phyloP scores from a whole-genome alignment of 2,113 vertebrate species.

The Diphyllodes magnificus region DNA sequence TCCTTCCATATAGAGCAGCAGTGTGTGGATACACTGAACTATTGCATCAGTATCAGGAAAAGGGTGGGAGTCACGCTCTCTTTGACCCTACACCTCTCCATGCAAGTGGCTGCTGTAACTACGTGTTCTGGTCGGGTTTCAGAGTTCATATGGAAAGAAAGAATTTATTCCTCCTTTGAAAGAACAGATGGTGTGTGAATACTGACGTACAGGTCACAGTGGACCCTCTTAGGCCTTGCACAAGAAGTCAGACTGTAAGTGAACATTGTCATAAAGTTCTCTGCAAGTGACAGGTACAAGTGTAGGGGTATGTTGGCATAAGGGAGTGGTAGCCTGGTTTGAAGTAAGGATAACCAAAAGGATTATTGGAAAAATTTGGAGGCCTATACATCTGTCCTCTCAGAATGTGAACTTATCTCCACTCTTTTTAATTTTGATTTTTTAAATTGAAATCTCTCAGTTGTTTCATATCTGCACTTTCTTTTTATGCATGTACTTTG shows the following conservation, averaged over 20 bases:
- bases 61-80: accelerated
- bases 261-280: background rate
- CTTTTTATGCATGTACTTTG: background rate
- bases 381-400: background rate
- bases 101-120: background rate
- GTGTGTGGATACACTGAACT: background rate
- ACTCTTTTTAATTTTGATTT: background rate
- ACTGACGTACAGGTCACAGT: background rate
- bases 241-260: background rate
- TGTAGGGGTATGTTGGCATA: background rate
- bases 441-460: background rate
- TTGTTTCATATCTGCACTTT: background rate
- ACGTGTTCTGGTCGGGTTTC: background rate
- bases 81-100: background rate
- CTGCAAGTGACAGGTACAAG: background rate
- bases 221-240: background rate
- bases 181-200: background rate
- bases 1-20: background rate
- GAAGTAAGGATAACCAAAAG: background rate
- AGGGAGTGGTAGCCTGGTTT: background rate
- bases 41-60: background rate
- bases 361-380: background rate
- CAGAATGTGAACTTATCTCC: background rate
- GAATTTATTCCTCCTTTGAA: background rate
- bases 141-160: background rate